Evolutionary conservation across 53 echinoderm and acorn worm genomes (phyloP).

Genomic region (Zoroaster sp.): DNA sequence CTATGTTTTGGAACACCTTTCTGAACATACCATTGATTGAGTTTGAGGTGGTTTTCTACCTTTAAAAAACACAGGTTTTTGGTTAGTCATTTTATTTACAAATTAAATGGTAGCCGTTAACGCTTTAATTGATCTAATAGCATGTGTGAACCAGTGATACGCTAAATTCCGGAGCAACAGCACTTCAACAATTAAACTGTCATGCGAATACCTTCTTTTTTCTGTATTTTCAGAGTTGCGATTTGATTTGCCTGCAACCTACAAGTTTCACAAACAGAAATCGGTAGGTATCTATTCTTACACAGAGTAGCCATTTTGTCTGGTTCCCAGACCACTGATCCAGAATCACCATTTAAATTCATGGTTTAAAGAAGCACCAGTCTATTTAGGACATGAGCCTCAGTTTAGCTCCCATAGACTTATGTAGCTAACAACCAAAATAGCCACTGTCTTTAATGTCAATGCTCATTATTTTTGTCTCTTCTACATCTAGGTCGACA

Average conservation of each 20-base stretch:
- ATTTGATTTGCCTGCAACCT: conserved; percentile 86
- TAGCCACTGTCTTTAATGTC: neutral
- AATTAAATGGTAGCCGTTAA: too few relatives aligned
- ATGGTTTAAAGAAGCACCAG: neutral
- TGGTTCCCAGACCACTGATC: neutral
- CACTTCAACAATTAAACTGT: too few relatives aligned
- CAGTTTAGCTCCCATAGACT: too few relatives aligned
- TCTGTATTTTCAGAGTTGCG: conserved; percentile 66
- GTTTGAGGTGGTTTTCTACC: too few relatives aligned
- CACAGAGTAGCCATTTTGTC: neutral
- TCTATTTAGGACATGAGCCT: too few relatives aligned
- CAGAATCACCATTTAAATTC: neutral
- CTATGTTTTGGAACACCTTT: too few relatives aligned
- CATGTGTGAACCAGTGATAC: too few relatives aligned
- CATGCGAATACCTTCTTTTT: neutral
- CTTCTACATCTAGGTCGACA: conserved; percentile 64
- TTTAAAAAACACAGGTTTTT: too few relatives aligned
- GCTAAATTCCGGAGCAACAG: too few relatives aligned
- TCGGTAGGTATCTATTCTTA: conserved; percentile 64
- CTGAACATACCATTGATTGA: too few relatives aligned
- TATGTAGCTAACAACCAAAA: neutral
- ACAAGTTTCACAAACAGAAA: conserved; percentile 94
- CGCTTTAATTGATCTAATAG: too few relatives aligned
- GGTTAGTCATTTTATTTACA: too few relatives aligned
- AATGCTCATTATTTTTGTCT: neutral